These are phyloP conservation scores for Shinisaurus crocodilurus DNA, from an alignment of 2,113 vertebrate genomes.

Conservation along the genomic window DNA sequence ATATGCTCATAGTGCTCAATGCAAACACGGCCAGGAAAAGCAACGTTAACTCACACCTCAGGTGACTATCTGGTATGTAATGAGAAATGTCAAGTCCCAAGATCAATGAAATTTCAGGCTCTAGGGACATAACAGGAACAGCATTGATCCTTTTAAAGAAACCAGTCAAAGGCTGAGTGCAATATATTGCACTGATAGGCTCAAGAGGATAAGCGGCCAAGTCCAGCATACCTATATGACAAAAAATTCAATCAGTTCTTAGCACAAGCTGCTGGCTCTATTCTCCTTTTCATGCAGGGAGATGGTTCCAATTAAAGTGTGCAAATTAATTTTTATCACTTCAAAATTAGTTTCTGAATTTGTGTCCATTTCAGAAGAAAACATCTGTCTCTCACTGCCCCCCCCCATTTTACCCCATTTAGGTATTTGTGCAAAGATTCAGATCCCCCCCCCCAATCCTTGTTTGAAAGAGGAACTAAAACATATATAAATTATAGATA, in stretches of 20 bases:
- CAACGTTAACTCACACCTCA: slow-evolving; percentile 69
- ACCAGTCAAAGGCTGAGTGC: slow-evolving; percentile 82
- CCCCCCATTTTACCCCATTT: slow-evolving; percentile 57
- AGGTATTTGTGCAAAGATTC: slow-evolving; percentile 56
- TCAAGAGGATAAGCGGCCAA: slow-evolving; percentile 82
- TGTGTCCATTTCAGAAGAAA: slow-evolving; percentile 79
- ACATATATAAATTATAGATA: slow-evolving; percentile 54
- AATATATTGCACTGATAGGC: slow-evolving; percentile 87
- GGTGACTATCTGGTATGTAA: slow-evolving; percentile 74
- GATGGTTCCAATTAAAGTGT: slow-evolving; percentile 88
- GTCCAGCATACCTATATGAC: slow-evolving; percentile 88
- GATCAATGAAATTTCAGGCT: slow-evolving; percentile 86
- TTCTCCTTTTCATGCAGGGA: slow-evolving; percentile 70
- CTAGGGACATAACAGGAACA: slow-evolving; percentile 83
- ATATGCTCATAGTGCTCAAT: slow-evolving; percentile 45
- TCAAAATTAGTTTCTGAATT: slow-evolving; percentile 84
- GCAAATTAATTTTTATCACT: slow-evolving; percentile 90
- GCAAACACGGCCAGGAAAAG: slow-evolving; percentile 52
- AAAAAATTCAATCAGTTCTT: slow-evolving; percentile 92
- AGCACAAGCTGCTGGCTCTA: slow-evolving; percentile 74
- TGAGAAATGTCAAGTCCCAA: slow-evolving; percentile 87
- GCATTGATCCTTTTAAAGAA: slow-evolving; percentile 88
- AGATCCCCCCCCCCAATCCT: slow-evolving; percentile 55
- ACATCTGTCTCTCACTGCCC: slow-evolving; percentile 70
- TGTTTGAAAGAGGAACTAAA: slow-evolving; percentile 59